Conservation (phyloP, 2,888 invertebrate genomes). For the Saturnia pavonia region DNA sequence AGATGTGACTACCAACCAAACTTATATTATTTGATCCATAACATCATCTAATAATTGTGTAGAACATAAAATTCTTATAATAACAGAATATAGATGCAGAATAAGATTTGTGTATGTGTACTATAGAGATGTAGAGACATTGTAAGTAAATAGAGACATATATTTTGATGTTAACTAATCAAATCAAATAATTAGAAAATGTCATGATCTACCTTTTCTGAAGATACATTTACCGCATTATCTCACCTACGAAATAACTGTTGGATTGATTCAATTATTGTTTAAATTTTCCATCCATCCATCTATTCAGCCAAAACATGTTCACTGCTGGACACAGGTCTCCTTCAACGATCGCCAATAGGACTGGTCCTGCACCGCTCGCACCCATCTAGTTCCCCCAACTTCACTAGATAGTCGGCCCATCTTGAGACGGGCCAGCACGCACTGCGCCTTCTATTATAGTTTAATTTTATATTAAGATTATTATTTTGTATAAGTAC, state of each 20-base stretch:
- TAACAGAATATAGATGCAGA: background rate
- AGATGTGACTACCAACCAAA: background rate
- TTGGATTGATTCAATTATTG: background rate
- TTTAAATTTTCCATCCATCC: background rate
- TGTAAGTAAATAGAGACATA: background rate
- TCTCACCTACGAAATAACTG: background rate
- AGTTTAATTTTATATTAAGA: no score
- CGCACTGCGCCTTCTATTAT: no score
- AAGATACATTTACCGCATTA: background rate
- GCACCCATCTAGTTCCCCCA: no score
- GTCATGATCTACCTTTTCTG: background rate
- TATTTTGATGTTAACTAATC: background rate
- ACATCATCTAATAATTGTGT: no score
- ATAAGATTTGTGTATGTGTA: background rate
- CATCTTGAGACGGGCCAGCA: no score
- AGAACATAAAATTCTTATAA: background rate
- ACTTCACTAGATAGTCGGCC: no score
- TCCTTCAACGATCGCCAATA: no score
- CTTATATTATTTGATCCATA: background rate
- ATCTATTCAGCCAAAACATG: no score
- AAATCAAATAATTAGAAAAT: no score
- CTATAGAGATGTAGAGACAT: background rate
- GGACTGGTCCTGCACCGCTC: no score
- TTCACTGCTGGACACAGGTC: no score
- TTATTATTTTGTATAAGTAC: no score